A percentile compares a stretch with the other conserved stretches of the same genome.
These are phyloP conservation scores for Heliconius ismenius DNA, from an alignment of 2,888 invertebrate genomes.

Conservation along the genomic window DNA sequence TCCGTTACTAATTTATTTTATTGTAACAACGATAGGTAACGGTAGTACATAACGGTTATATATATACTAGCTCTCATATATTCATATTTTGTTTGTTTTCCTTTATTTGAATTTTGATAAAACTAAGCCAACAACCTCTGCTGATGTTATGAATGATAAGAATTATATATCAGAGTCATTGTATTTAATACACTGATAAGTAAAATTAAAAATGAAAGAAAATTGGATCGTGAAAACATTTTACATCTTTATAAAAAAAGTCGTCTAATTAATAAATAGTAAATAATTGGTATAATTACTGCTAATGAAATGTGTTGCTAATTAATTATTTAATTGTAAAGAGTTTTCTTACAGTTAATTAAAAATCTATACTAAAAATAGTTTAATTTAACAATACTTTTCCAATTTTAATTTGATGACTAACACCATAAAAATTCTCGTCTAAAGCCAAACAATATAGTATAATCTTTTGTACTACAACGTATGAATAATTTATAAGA, in stretches of 20 bases:
- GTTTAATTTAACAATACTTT: background rate
- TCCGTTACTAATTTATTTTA: too few species aligned
- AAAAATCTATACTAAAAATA: too few species aligned
- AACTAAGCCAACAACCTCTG: constrained; percentile 7
- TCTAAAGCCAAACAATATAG: background rate
- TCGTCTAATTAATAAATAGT: too few species aligned
- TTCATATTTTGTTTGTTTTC: background rate
- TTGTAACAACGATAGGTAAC: too few species aligned
- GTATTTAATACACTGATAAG: constrained; percentile 1
- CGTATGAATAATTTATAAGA: constrained; percentile 12
- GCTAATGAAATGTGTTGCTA: too few species aligned
- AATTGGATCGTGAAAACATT: background rate
- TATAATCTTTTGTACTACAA: background rate
- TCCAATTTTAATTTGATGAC: constrained; percentile 7
- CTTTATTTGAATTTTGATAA: constrained; percentile 1
- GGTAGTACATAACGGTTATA: too few species aligned
- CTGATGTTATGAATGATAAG: constrained; percentile 13
- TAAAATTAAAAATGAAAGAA: background rate
- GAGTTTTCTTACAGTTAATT: too few species aligned
- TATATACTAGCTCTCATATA: too few species aligned
- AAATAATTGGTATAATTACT: too few species aligned
- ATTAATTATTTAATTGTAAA: too few species aligned
- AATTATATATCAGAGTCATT: background rate
- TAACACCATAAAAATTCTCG: background rate
- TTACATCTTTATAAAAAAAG: background rate